Base-by-base conservation (phyloP, 2,113 vertebrate species). In the Istiophorus platypterus region DNA sequence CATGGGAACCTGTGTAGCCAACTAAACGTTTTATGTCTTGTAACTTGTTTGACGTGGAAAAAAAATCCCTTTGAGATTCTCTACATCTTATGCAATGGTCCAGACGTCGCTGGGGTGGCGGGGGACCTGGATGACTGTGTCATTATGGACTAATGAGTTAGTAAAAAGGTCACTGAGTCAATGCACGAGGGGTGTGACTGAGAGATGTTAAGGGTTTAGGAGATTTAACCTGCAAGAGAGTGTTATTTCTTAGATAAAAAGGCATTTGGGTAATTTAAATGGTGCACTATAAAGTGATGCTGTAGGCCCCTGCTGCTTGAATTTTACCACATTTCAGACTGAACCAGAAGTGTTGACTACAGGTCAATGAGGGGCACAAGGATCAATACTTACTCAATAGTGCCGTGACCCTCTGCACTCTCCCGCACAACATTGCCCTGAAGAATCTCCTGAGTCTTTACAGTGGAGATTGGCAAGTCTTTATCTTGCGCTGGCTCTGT, bases 371-470 rank as follows among this genome's bases (percentile, higher is more conserved):
- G 34, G 51, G 74, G 17, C 26, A 7, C 42, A 12, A 2, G 18
- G 17, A 74, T 88, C 76, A 1, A 79, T 88, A 92, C 98, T 97
- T 91, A 99, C 98, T 98, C 97, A 42, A 99, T 94, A 57, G 96
- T 98, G 89, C 97, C 97, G 1, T 92, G 96, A 88, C 97, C 97
- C 88, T 98, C 97, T 0, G 96, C 93, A 4, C 97, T 97, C 87
- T 97, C 96, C 66, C 94, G 96, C 87, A 95, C 93, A 41, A 96
- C 71, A 4, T 95, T 96, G 65, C 96, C 97, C 66, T 96, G 96
- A 74, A 97, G 93, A 67, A 96, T 82, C 70, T 97, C 96, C 91
- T 97, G 96, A 76, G 96, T 97, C 90, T 96, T 96, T 84, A 96
- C 87, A 22, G 96, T 95, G 85, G 96, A 95, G 66, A 96, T 95